Percentiles rank a stretch among this genome's conserved stretches.
These are phyloP conservation scores for Chaetodon trifasciatus DNA, from an alignment of 2,797 vertebrate genomes.

Conservation along the genomic window DNA sequence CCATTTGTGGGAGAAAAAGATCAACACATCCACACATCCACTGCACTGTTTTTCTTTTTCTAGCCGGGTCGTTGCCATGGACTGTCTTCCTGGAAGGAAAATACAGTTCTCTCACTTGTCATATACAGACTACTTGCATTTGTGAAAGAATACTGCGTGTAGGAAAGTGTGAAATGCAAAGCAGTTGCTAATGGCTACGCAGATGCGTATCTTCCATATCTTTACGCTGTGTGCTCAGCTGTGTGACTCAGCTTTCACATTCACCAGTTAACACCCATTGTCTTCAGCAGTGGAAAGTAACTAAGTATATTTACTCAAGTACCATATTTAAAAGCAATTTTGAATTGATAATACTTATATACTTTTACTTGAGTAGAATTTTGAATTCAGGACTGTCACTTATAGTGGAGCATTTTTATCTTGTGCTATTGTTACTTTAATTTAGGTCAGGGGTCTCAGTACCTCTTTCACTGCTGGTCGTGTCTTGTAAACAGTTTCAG, in stretches of 20 bases:
- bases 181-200: not conserved
- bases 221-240: not conserved
- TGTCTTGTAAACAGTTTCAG: too few relatives aligned
- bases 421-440: too few relatives aligned
- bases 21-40: not conserved
- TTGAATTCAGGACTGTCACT: too few relatives aligned
- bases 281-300: not conserved
- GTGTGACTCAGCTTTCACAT: not conserved
- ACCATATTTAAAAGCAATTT: not conserved
- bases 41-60: not conserved
- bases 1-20: not conserved
- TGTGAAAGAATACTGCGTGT: not conserved
- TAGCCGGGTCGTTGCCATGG: not conserved
- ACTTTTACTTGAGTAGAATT: too few relatives aligned
- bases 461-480: too few relatives aligned
- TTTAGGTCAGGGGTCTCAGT: too few relatives aligned
- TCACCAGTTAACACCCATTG: not conserved
- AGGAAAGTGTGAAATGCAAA: constrained; percentile 10
- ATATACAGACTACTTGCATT: not conserved
- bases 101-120: not conserved
- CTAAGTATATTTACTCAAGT: not conserved
- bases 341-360: too few relatives aligned
- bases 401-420: too few relatives aligned
- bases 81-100: not conserved
- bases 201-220: not conserved